phyloP scores from a whole-genome alignment of 2,797 vertebrate genomes.

The Sandelia bainsii region DNA sequence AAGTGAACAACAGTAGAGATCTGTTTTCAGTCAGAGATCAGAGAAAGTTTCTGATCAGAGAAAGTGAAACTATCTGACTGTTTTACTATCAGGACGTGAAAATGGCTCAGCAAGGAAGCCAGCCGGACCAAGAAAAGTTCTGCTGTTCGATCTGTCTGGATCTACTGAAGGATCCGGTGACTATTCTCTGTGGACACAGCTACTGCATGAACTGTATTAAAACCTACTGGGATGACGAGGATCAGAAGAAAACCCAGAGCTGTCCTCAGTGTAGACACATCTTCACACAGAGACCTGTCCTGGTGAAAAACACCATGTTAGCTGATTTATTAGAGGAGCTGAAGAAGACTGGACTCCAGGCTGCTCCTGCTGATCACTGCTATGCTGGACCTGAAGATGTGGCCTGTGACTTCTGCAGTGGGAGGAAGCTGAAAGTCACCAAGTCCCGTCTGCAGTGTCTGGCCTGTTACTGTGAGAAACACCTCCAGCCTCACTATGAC shows the following conservation, averaged over 20 bases:
- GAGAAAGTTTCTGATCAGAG: too few relatives aligned
- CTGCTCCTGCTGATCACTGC: not conserved
- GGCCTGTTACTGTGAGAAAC: too few relatives aligned
- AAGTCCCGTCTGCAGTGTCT: not conserved
- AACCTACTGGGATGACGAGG: not conserved
- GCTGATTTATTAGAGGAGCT: not conserved
- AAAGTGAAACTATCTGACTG: too few relatives aligned
- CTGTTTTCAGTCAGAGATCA: too few relatives aligned
- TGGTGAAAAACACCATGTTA: not conserved
- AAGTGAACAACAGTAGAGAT: too few relatives aligned
- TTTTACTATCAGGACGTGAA: too few relatives aligned
- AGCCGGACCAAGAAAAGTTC: not conserved
- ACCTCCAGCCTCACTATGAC: too few relatives aligned
- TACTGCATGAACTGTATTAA: too few relatives aligned
- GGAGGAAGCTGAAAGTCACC: not conserved
- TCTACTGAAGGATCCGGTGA: not conserved
- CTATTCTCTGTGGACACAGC: not conserved
- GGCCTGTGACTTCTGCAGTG: not conserved
- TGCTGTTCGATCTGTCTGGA: conserved; percentile 2
- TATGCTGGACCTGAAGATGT: not conserved
- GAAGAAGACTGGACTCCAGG: not conserved
- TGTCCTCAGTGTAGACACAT: not conserved
- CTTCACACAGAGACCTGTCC: not conserved
- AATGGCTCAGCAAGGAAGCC: too few relatives aligned
- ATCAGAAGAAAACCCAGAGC: not conserved